These are phyloP conservation scores for Anguilla pacifica DNA, from an alignment of 2,797 vertebrate species.

Conservation along the genomic window DNA sequence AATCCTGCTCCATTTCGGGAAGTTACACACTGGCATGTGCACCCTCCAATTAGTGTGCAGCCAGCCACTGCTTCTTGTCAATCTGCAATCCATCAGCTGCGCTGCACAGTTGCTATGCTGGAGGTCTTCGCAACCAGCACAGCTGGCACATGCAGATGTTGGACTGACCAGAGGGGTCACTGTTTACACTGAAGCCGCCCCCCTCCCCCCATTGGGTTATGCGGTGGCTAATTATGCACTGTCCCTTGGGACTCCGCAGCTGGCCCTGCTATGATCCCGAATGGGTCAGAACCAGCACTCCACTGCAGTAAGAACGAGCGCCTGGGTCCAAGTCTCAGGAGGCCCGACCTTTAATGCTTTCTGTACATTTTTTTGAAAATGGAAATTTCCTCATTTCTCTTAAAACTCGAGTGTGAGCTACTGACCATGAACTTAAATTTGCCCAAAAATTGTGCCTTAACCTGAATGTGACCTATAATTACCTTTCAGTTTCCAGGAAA, in stretches of 20 bases:
- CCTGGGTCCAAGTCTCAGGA: background rate
- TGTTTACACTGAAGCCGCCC: background rate
- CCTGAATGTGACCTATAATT: conserved; percentile 10
- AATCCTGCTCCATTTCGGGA: background rate
- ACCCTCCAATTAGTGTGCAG: background rate
- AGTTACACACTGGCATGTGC: background rate
- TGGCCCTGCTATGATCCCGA: background rate
- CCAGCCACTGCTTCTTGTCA: background rate
- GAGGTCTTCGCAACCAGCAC: background rate
- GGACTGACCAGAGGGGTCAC: background rate
- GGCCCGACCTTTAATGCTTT: background rate
- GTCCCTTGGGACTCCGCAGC: background rate
- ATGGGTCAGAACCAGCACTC: background rate
- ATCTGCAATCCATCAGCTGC: conserved; percentile 1
- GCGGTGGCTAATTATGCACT: background rate
- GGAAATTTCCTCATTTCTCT: background rate
- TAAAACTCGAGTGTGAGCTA: background rate
- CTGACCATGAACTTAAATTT: background rate
- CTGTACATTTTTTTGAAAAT: background rate
- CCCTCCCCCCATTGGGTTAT: background rate
- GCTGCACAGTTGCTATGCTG: background rate
- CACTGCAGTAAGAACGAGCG: background rate
- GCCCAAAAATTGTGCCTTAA: background rate
- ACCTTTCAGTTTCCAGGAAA: conserved; percentile 3
- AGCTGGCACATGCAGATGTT: background rate